Conservation (phyloP, 2,888 invertebrate species). For the Sarcophaga subvicina region DNA sequence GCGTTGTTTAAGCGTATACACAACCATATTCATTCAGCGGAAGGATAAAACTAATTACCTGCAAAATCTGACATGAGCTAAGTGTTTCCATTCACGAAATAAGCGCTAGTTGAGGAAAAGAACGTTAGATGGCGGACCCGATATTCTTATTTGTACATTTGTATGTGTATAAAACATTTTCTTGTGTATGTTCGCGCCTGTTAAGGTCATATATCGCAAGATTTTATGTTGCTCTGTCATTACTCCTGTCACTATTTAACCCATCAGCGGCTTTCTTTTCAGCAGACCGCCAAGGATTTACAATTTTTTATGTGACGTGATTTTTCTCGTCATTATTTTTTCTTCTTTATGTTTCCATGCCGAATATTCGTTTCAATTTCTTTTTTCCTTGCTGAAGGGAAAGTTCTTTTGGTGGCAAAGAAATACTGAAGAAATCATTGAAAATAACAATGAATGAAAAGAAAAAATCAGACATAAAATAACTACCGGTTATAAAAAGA, state of each 20-base stretch:
- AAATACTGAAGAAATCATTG: slow-evolving; percentile 25
- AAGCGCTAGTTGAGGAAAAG: too few species aligned
- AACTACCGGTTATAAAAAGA: too few species aligned
- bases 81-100: too few species aligned
- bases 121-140: too few species aligned
- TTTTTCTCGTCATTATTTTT: too few species aligned
- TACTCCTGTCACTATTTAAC: slow-evolving; percentile 27
- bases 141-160: too few species aligned
- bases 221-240: slow-evolving; percentile 37
- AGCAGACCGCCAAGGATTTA: slow-evolving; percentile 61
- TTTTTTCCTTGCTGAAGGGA: slow-evolving; percentile 33
- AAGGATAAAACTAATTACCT: too few species aligned
- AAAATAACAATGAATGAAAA: not conserved
- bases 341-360: not conserved
- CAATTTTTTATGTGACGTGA: too few species aligned
- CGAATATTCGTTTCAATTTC: not conserved
- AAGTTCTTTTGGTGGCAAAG: slow-evolving; percentile 58
- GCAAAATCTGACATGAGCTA: too few species aligned
- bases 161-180: too few species aligned
- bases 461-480: not conserved
- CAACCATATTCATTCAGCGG: too few species aligned
- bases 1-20: too few species aligned
- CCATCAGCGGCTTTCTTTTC: slow-evolving; percentile 58
- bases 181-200: not conserved
- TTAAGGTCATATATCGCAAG: slow-evolving; percentile 20